Percentiles rank a stretch among this genome's conserved stretches.
These are phyloP conservation scores for Eupithecia exiguata DNA, from an alignment of 2,888 invertebrate genomes.

Conservation along the genomic window DNA sequence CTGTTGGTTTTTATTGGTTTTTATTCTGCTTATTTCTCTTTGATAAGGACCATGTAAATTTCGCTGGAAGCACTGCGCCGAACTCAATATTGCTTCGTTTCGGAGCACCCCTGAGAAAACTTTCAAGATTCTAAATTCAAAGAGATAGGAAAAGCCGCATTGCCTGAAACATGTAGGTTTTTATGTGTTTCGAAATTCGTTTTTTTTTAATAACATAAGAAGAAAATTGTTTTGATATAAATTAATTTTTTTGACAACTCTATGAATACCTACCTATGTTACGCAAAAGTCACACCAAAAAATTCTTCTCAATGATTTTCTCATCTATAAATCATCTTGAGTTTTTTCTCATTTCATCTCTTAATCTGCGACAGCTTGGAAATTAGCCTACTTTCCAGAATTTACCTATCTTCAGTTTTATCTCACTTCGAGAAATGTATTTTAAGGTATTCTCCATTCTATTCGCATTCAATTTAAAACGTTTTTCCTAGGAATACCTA, in stretches of 20 bases:
- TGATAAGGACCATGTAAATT: constrained; percentile 67
- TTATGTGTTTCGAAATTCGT: neutral
- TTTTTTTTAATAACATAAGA: neutral
- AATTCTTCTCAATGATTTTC: neutral
- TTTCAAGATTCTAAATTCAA: constrained; percentile 13
- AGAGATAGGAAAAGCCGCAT: constrained; percentile 20
- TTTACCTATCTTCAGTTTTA: constrained; percentile 67
- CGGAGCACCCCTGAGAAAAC: constrained; percentile 36
- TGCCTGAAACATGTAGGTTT: constrained; percentile 12
- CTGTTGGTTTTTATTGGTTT: constrained; percentile 47
- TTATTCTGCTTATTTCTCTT: constrained; percentile 5
- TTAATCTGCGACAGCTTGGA: neutral
- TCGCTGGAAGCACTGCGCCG: constrained; percentile 64
- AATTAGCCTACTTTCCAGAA: constrained; percentile 52
- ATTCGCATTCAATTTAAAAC: constrained; percentile 24
- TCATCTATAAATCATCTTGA: neutral
- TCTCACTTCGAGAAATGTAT: constrained; percentile 69
- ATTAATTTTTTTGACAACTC: neutral
- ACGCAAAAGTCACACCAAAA: neutral
- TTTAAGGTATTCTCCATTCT: constrained; percentile 63
- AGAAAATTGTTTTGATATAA: neutral
- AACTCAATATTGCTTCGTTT: constrained; percentile 70
- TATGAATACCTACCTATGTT: neutral
- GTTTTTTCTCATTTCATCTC: neutral
- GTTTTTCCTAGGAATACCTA: neutral